Evolutionary conservation across 2,888 invertebrate genomes (phyloP).

Genomic region (Agrilus biguttatus): DNA sequence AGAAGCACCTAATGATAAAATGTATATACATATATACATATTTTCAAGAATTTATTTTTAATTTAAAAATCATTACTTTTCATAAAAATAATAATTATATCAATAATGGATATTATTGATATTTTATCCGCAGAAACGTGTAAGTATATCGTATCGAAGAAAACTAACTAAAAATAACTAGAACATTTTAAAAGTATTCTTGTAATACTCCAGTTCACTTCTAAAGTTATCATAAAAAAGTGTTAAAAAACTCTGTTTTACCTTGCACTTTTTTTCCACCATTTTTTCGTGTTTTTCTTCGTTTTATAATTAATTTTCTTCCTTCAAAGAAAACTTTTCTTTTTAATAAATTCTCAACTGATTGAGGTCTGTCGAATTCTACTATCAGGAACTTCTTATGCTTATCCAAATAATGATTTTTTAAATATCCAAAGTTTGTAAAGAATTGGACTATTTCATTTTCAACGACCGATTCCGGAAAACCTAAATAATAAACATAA

Average conservation of each 20-base stretch:
- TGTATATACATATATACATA: neutral
- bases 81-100: too few relatives aligned
- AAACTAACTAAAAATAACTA: too few relatives aligned
- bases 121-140: too few relatives aligned
- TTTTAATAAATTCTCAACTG: slow-evolving; percentile 14
- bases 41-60: neutral
- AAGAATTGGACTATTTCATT: slow-evolving; percentile 20
- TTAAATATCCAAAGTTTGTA: slow-evolving; percentile 18
- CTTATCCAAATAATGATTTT: slow-evolving; percentile 10
- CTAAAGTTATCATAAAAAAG: neutral
- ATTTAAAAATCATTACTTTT: too few relatives aligned
- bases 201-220: too few relatives aligned
- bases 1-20: neutral
- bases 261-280: neutral
- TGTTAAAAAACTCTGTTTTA: neutral
- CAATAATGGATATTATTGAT: too few relatives aligned
- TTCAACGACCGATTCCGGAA: slow-evolving; percentile 12
- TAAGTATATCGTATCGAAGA: too few relatives aligned
- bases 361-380: slow-evolving; percentile 15
- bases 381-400: slow-evolving; percentile 17
- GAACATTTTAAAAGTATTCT: too few relatives aligned
- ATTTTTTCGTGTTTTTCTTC: slow-evolving; percentile 1
- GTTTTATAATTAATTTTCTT: slow-evolving; percentile 8
- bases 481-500: slow-evolving; percentile 8
- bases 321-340: slow-evolving; percentile 12